These are phyloP conservation scores for Epinotia ramella DNA, from an alignment of 2,888 invertebrate species.

Conservation along the genomic window DNA sequence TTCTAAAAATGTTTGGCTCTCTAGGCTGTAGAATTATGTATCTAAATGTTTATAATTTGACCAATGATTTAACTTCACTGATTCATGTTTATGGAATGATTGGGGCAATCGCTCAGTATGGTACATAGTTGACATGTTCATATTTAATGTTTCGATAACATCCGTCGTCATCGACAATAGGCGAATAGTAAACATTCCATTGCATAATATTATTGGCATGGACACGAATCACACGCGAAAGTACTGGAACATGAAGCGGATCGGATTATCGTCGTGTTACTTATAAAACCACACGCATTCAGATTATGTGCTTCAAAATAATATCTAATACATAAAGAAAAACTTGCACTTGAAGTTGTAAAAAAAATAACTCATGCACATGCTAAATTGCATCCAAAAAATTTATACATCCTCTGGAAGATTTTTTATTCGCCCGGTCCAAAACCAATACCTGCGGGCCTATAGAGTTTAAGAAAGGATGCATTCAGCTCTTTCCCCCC, in stretches of 20 bases:
- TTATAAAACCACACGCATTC: background rate
- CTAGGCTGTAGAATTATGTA: background rate
- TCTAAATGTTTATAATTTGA: background rate
- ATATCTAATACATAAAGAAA: background rate
- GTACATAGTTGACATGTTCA: no score
- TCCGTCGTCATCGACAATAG: conserved; percentile 3
- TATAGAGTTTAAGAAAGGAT: no score
- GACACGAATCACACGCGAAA: conserved; percentile 1
- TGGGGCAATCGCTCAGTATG: no score
- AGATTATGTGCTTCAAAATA: background rate
- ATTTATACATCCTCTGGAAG: no score
- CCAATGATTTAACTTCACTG: conserved; percentile 7
- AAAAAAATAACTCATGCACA: background rate
- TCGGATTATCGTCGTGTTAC: background rate
- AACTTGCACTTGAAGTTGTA: background rate
- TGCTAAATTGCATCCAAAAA: background rate
- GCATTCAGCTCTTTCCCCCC: no score
- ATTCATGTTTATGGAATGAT: no score
- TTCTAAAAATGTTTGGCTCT: background rate
- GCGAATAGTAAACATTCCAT: conserved; percentile 21
- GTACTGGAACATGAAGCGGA: background rate
- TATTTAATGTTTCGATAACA: conserved; percentile 11
- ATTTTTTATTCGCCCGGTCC: no score
- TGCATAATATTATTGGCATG: background rate
- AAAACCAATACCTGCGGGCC: no score